phyloP scores from a whole-genome alignment of 1,140 invertebrate species.

The Nautilus pompilius region DNA sequence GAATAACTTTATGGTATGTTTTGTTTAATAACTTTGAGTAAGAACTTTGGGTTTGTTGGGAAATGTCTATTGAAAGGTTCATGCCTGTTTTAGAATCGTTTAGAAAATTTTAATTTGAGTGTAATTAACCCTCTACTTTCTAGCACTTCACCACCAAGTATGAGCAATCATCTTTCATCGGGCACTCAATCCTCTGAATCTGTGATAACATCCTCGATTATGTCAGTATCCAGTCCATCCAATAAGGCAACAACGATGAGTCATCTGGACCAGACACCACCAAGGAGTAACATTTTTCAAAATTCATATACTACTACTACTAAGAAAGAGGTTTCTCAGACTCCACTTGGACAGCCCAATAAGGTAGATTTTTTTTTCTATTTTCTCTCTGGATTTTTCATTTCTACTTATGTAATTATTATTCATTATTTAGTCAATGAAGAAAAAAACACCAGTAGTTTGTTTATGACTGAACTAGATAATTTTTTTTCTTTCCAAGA shows the following conservation, averaged over 20 bases:
- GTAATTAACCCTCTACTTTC: neutral
- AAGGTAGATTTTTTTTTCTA: constrained; percentile 9
- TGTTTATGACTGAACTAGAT: neutral
- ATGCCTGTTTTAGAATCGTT: no score
- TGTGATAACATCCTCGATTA: constrained; percentile 28
- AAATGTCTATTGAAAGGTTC: no score
- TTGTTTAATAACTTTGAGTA: no score
- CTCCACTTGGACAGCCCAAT: constrained; percentile 14
- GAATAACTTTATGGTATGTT: no score
- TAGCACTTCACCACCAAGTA: constrained; percentile 20
- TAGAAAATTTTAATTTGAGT: neutral
- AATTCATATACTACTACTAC: constrained; percentile 42
- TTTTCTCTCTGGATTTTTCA: constrained; percentile 3
- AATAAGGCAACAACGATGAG: constrained; percentile 20
- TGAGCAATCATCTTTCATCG: constrained; percentile 33
- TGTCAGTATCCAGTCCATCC: constrained; percentile 24
- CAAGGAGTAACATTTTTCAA: constrained; percentile 35
- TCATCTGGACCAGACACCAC: constrained; percentile 30
- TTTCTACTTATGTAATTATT: neutral
- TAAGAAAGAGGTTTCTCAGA: constrained; percentile 32
- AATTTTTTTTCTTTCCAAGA: constrained; percentile 15
- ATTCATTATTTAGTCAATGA: constrained; percentile 4
- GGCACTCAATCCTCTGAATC: constrained; percentile 24
- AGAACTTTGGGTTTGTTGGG: no score
- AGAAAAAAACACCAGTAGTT: neutral